Evolutionary conservation across 1,140 invertebrate genomes (phyloP), one percentile per base, ranked within the genome.

Genomic region (Drosophila bipectinata): DNA sequence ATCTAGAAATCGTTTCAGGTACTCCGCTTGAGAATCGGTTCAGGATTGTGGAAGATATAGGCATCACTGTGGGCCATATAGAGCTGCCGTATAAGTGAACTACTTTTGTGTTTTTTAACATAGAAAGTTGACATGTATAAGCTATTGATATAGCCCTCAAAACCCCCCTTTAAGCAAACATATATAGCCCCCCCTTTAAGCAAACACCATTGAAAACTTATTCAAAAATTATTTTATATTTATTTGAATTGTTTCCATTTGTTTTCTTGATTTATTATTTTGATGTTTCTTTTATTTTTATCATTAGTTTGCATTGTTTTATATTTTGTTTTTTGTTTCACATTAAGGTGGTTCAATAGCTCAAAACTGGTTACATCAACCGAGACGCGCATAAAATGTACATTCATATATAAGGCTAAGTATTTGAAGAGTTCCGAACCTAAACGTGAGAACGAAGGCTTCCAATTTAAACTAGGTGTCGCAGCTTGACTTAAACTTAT

Each of bases 261-360:
- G 39, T 63, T 61, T 59, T 47, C 66, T 80, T 47, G 56, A 44
- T 77, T 67, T 48, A 57, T 83, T 62, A 76, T 71, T 53, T 71
- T 44, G 37, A 75, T 72, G 57, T 72, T 66, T 55, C 30, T 67
- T 54, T 77, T 62, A 51, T 37, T 41, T 48, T 28, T 18, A 5
- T 76, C 60, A 67, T 51, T 53, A n/a, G 45, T 73, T 58, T 53
- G 63, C 28, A 41, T 55, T 58, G 48, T 54, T 9, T 60, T 76
- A 32, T 41, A 32, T 41, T 59, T 56, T 62, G 39, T 39, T 44
- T 66, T 68, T 77, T 77, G 82, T 85, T 85, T 88, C 66, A 85
- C 83, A 87, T 82, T 85, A 82, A 85, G 82, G 82, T 85, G 82
- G 82, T 88, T 85, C 83, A 73, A 72, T 85, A 85, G 82, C 82